These are phyloP conservation scores for Operophtera brumata DNA, from an alignment of 2,888 invertebrate genomes.

Conservation along the genomic window DNA sequence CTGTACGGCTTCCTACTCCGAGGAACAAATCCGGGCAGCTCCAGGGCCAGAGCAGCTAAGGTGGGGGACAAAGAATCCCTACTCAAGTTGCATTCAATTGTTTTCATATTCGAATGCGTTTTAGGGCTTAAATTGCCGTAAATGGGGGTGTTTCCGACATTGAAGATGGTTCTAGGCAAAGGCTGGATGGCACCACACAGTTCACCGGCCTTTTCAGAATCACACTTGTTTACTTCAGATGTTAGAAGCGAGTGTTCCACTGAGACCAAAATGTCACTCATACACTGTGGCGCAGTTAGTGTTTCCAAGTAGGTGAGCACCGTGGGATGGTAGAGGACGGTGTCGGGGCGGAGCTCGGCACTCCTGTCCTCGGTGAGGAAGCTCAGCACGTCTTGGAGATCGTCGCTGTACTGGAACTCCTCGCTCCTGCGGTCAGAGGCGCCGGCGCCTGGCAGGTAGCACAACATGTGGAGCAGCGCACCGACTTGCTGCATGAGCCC, in stretches of 20 bases:
- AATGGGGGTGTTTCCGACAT: slow-evolving; percentile 57
- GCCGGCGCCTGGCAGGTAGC: slow-evolving; percentile 40
- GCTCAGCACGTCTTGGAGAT: slow-evolving; percentile 59
- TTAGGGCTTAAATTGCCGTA: slow-evolving; percentile 64
- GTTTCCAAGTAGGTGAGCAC: slow-evolving; percentile 67
- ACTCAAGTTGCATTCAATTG: slow-evolving; percentile 38
- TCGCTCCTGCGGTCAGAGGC: slow-evolving; percentile 41
- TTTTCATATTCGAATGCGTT: slow-evolving; percentile 36
- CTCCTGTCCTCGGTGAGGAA: slow-evolving; percentile 63
- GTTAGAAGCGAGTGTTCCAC: slow-evolving; percentile 36
- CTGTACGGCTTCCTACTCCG: slow-evolving; percentile 59
- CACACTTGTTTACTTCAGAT: slow-evolving; percentile 66
- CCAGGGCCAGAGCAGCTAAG: slow-evolving; percentile 68
- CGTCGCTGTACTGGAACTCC: slow-evolving; percentile 63
- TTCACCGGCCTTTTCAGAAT: slow-evolving; percentile 70
- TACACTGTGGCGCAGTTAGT: slow-evolving; percentile 41
- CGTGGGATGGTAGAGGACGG: slow-evolving; percentile 72
- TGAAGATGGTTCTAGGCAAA: slow-evolving; percentile 53
- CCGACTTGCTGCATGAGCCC: slow-evolving; percentile 61
- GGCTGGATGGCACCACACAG: slow-evolving; percentile 56
- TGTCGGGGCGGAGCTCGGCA: slow-evolving; percentile 58
- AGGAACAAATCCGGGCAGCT: slow-evolving; percentile 74
- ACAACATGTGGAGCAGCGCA: slow-evolving; percentile 52
- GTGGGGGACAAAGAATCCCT: slow-evolving; percentile 64
- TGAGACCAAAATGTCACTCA: slow-evolving; percentile 55